Base-by-base conservation (phyloP, 2,888 invertebrate species). In the Tetrapedia diversipes region DNA sequence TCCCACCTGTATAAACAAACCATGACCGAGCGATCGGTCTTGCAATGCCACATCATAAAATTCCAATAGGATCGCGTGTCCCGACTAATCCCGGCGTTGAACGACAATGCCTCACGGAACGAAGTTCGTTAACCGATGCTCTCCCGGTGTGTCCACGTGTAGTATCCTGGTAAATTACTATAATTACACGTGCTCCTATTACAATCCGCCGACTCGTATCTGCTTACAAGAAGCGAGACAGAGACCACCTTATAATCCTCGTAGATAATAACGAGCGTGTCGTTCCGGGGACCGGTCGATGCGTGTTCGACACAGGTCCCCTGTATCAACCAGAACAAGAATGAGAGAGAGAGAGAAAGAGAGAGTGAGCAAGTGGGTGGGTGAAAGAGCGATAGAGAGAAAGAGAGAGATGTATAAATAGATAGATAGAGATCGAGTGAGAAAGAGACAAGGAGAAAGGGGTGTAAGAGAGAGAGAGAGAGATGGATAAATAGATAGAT, bases 201-300 rank as follows among this genome's bases (percentile, higher is more conserved):
- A 72, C 67, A 67, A 77, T 57, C 67, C 59, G 22, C 29, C 59
- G 59, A 53, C 61, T n/a, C 47, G 61, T 77, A 64, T 73, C 68
- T 67, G 64, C 64, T 68, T 77, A 64, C 71, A 19, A 45, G 61
- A 51, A 16, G 32, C 14, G 22, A 22, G 49, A 39, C 41, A 16
- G 22, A 22, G 49, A 41, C 43, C 51, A 70, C 27, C 45, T 70
- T 68, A 63, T 53, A 59, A 53, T 41, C 45, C 68, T 57, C 57
- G 54, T 77, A 69, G 66, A 69, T 80, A 77, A 80, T 73, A 80
- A 80, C 66, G 77, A 80, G 63, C 59, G 59, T 71, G 70, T 76
- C 61, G 59, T 72, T 63, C 53, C 47, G 19, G 10, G 61, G 47
- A 67, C 77, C 68, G 66, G 65, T 61, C 56, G 74, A 75, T 66